Base-by-base conservation (phyloP, 1,140 invertebrate genomes). In the Atta texana region DNA sequence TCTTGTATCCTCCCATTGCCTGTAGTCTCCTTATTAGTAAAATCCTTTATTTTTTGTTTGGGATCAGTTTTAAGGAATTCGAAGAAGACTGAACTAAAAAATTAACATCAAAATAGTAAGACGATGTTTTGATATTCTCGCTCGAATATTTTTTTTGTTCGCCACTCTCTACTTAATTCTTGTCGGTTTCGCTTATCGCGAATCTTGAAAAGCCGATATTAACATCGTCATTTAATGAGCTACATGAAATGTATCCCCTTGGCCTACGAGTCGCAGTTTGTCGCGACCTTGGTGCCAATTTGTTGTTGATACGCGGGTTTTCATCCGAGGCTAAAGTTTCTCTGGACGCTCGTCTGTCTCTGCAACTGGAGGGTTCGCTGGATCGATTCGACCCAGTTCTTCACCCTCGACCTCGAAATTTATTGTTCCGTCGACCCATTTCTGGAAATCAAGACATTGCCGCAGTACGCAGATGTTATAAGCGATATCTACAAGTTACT, bases 371-470 rank as follows among this genome's bases (percentile, higher is more conserved):
- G 55, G 57, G 80, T 57, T 51, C 89, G 10, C 12, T 59, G 28
- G 86, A 89, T 92, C 90, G 87, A 92, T 92, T 77, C 72, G 90
- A 88, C 86, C 88, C 39, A 91, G 87, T 92, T 91, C 76, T 59
- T 39, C 74, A 44, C 14, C 51, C 61, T 63, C 89, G 85, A 88
- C 86, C 85, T 84, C 77, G 76, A 92, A 91, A 90, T 89, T 87
- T 72, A 51, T 76, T 82, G 69, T 86, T 87, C 78, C 80, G 71
- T 31, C 82, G 89, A 90, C 89, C 78, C 59, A 55, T 75, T 89
- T 90, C 76, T 77, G 61, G 57, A 84, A 88, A 89, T 85, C 76
- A 75, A 72, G 63, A 28, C 69, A 68, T 76, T 55, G 34, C 57
- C 61, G 63, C 61, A 44, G 18, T 44, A 7, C 34, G 21, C 69